Base-by-base conservation (phyloP, 2,888 invertebrate species). In the Malthinus flaveolus region DNA sequence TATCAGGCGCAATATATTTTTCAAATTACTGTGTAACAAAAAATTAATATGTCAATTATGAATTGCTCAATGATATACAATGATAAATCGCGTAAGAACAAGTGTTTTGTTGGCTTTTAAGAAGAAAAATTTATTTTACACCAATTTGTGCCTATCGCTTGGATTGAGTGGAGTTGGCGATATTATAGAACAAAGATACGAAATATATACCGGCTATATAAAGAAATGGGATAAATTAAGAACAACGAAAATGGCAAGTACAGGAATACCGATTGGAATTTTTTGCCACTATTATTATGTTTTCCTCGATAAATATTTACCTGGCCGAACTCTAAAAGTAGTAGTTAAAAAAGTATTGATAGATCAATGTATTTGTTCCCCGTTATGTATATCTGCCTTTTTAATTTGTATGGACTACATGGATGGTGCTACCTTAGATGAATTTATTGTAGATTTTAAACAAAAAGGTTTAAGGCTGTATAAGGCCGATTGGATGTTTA, bases 271-370 rank as follows among this genome's bases (percentile, higher is more conserved):
- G 3, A 85, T 93, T 4, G 95, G 95, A 15, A 76, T 90, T 7
- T 80, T 93, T 31, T 90, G 91, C 71, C 96, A 96, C 74, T 87
- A 87, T 74, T 95, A 95, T 93, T 96, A 96, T 74, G 83, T 84
- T 56, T 81, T 85, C 62, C 79, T 96, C 56, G 95, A 95, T 73
- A 81, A 79, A 68, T 78, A 83, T 63, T 77, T 93, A 34, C 87
- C 91, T 1, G 93, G 92, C 1, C 83, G 86, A 67, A 81, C 86
- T 0, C 70, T 91, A 5, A 73, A 71, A 7, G 82, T 84, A 69
- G 88, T 91, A 1, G 64, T 87, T 5, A 90, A 90, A 73, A 95
- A 95, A 81, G 84, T 95, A 37, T 48, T 91, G 1, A 73, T 91
- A 23, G 96, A 96, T 78, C 95, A 95, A 78, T 72, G 90, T 49